These are phyloP conservation scores for Hippoglossus stenolepis DNA, from an alignment of 2,113 vertebrate species.

Conservation along the genomic window DNA sequence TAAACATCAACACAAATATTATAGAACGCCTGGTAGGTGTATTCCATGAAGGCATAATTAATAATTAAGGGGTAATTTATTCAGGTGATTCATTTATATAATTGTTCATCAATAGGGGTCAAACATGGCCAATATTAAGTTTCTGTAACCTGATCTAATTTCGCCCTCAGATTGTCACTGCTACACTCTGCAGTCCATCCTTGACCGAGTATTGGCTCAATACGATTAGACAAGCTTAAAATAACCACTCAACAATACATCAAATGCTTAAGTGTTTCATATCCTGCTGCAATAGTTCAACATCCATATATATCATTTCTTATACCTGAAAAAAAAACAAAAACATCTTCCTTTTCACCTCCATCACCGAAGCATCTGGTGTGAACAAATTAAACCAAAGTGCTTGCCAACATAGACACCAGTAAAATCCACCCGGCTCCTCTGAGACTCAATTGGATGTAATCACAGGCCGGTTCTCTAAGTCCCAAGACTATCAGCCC, in stretches of 20 bases:
- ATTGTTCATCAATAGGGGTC: too few relatives aligned
- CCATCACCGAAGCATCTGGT: background rate
- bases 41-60: too few relatives aligned
- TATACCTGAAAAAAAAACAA: background rate
- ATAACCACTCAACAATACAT: background rate
- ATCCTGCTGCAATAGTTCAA: background rate
- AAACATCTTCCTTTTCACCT: background rate
- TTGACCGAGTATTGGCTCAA: background rate
- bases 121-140: background rate
- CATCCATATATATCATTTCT: background rate
- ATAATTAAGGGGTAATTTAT: too few relatives aligned
- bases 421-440: conserved; percentile 25
- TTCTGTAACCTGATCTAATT: background rate
- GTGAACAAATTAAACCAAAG: conserved; percentile 17
- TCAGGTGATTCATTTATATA: too few relatives aligned
- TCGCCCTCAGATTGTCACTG: background rate
- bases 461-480: conserved; percentile 33
- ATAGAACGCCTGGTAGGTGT: too few relatives aligned
- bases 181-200: background rate
- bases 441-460: conserved; percentile 16
- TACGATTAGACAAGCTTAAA: background rate
- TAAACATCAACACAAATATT: too few relatives aligned
- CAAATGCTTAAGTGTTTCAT: background rate
- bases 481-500: conserved; percentile 15
- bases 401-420: conserved; percentile 8